These are phyloP conservation scores for Ptiloglossa arizonensis DNA, from an alignment of 1,140 invertebrate species.

Conservation along the genomic window DNA sequence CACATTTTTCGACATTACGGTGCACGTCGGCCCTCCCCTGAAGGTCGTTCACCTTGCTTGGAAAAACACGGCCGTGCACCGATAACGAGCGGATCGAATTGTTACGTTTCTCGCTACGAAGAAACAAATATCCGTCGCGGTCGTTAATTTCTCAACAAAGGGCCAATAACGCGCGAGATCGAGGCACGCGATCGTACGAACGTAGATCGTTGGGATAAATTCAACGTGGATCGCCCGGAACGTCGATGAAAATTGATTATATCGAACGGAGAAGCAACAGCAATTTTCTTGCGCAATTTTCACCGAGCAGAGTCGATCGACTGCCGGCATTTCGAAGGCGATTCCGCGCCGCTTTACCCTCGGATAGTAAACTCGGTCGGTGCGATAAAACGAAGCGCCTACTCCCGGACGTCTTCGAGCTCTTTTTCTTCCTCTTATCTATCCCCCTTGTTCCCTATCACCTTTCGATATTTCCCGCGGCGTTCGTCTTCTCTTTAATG, in stretches of 20 bases:
- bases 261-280: neutral
- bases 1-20: too few species aligned
- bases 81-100: too few species aligned
- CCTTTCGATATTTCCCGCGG: neutral
- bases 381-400: neutral
- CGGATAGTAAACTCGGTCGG: constrained; percentile 8
- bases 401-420: neutral
- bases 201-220: neutral
- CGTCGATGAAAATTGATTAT: neutral
- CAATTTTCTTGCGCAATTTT: neutral
- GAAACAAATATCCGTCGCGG: too few species aligned
- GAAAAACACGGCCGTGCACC: too few species aligned
- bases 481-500: neutral
- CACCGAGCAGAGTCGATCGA: neutral
- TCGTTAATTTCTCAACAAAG: too few species aligned
- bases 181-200: neutral
- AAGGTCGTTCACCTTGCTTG: too few species aligned
- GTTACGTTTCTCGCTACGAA: neutral
- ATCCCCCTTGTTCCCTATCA: neutral
- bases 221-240: neutral
- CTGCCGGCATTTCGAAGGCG: neutral
- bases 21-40: too few species aligned
- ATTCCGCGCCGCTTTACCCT: neutral
- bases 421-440: constrained; percentile 2
- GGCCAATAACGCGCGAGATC: too few species aligned